Conservation (phyloP, 2,888 invertebrate genomes). For the Cerastis leucographa region DNA sequence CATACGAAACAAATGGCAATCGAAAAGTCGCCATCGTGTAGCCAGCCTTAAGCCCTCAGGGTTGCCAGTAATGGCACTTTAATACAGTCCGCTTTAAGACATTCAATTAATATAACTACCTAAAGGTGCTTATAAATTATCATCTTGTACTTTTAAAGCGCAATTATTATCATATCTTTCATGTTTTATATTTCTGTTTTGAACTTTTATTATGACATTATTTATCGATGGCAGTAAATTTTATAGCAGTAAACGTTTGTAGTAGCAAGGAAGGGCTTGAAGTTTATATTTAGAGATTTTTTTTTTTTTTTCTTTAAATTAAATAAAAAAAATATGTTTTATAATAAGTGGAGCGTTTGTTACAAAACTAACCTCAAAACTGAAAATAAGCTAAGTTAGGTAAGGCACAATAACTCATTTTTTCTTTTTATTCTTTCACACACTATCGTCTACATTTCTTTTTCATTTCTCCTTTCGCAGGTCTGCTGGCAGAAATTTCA, state of each 20-base stretch:
- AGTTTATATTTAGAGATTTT: neutral
- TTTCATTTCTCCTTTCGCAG: no score
- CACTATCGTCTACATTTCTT: no score
- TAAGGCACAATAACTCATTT: no score
- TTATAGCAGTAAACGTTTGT: constrained; percentile 20
- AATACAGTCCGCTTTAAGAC: constrained; percentile 63
- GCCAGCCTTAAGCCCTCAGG: constrained; percentile 57
- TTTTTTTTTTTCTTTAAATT: no score
- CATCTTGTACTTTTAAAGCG: constrained; percentile 45
- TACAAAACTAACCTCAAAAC: no score
- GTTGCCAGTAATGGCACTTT: constrained; percentile 56
- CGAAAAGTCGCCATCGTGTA: constrained; percentile 24
- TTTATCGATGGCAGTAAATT: constrained; percentile 61
- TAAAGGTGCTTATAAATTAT: constrained; percentile 64
- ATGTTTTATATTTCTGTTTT: constrained; percentile 43
- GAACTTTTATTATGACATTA: constrained; percentile 56
- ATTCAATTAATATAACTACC: constrained; percentile 68
- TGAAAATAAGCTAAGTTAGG: no score
- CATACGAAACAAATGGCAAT: neutral
- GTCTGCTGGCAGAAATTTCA: no score
- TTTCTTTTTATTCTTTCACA: no score
- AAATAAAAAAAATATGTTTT: no score
- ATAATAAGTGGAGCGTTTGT: no score
- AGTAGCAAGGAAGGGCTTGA: constrained; percentile 15
- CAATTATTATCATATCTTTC: constrained; percentile 57